Evolutionary conservation across 1,140 invertebrate species (phyloP).

Genomic region (Papilio glaucus): DNA sequence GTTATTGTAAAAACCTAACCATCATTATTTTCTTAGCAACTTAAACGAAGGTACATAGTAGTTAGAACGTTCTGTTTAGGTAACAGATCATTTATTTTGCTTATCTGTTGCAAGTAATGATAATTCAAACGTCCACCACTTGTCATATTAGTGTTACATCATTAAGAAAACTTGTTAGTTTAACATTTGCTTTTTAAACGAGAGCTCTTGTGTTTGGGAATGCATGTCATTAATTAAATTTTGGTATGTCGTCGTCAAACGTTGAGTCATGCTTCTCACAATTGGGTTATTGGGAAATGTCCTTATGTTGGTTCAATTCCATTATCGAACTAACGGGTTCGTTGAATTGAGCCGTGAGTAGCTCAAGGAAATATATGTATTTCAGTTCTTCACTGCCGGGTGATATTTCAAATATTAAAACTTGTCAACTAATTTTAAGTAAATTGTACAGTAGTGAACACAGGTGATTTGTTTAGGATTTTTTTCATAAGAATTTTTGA

Average conservation of each 20-base stretch:
- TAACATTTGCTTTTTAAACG: slow-evolving; percentile 64
- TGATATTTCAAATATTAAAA: no score
- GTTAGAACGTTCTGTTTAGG: no score
- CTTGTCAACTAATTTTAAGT: no score
- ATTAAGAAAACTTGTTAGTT: slow-evolving; percentile 57
- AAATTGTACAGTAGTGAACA: neutral
- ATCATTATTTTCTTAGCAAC: no score
- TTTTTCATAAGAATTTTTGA: no score
- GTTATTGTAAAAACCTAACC: no score
- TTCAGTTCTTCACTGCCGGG: no score
- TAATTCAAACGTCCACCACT: slow-evolving; percentile 11
- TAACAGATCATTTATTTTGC: neutral
- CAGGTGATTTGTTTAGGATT: no score
- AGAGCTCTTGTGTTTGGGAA: slow-evolving; percentile 45
- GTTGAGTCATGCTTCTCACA: slow-evolving; percentile 44
- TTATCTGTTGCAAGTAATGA: slow-evolving; percentile 2
- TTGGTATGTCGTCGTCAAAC: slow-evolving; percentile 50
- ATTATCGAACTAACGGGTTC: neutral
- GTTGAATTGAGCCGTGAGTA: neutral
- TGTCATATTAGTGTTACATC: slow-evolving; percentile 26
- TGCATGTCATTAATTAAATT: slow-evolving; percentile 55
- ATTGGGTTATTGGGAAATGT: slow-evolving; percentile 41
- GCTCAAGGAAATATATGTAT: no score
- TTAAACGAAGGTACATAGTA: no score
- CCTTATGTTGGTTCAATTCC: slow-evolving; percentile 33